phyloP scores from a whole-genome alignment of 2,888 invertebrate genomes.

The Calameuta pallipes region DNA sequence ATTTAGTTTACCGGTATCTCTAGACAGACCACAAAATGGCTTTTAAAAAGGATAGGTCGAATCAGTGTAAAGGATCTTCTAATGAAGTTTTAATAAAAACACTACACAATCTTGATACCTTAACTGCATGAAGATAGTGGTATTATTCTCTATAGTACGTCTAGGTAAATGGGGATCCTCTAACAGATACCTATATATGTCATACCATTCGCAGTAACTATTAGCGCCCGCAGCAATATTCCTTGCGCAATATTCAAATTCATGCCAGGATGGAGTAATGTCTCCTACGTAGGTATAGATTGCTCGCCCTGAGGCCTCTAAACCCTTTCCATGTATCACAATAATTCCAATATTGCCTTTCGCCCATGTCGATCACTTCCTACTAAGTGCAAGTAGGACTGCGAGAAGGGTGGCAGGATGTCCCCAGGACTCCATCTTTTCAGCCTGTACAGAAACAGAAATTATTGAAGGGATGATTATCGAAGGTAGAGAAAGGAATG shows the following conservation, averaged over 20 bases:
- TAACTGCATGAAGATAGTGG: neutral
- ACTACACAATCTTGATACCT: neutral
- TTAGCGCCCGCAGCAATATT: constrained; percentile 61
- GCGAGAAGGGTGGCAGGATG: neutral
- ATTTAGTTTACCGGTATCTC: neutral
- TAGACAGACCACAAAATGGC: neutral
- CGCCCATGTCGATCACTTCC: constrained; percentile 58
- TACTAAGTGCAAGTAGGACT: constrained; percentile 52
- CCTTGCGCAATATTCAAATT: constrained; percentile 64
- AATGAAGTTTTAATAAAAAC: neutral
- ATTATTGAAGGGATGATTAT: neutral
- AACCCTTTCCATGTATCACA: constrained; percentile 55
- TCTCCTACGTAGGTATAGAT: constrained; percentile 59
- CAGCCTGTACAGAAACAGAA: neutral
- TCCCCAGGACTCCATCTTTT: neutral
- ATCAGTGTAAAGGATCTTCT: neutral
- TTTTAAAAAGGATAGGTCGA: neutral
- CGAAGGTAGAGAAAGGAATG: neutral
- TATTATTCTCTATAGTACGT: neutral
- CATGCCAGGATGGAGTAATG: constrained; percentile 59
- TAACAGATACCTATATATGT: constrained; percentile 13
- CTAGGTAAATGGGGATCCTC: constrained; percentile 23
- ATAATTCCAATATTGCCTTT: constrained; percentile 65
- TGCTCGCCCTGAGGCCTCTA: constrained; percentile 55
- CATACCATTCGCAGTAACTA: constrained; percentile 58